Base-by-base conservation (phyloP, 37 sponge, comb jelly and placozoan genomes). In the Ephydatia muelleri region DNA sequence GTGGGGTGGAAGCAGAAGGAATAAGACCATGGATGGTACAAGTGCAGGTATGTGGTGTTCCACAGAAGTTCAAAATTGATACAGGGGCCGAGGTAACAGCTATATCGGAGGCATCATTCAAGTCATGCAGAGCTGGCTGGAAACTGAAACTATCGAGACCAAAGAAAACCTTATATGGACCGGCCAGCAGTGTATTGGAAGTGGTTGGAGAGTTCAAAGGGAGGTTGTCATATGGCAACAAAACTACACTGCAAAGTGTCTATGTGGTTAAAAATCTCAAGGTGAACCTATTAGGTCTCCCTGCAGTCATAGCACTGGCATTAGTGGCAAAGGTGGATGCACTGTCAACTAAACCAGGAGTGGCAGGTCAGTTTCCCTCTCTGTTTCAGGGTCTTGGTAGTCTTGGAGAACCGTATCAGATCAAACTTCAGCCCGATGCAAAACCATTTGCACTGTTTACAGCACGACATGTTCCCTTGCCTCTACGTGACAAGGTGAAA, bases 381-480 rank as follows among this genome's bases (percentile, higher is more conserved):
- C 65, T 83, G 13, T 78, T 83, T 65, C 37, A 77, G 23, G 89
- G 84, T 22, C 74, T 83, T n/a, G 80, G 89, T 22, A 88, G 37
- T 21, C 70, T 78, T 8, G 29, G 66, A 39, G 80, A 39, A 33
- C 74, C 71, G 38, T 82, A 82, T 34, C 30, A 88, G 3, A 88
- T 83, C 65, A 35, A 82, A 38, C 79, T 88, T n/a, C 9, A 38
- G 5, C 40, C 73, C 27, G 81, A 67, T 80, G 85, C 85, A 13
- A 37, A 76, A 25, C 85, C 85, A 39, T 68, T 68, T 66, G 49
- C 89, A 30, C 74, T 84, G 23, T 84, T 80, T 13, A 66, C 84
- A 28, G 79, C 89, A 5, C 26, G 84, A 71, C 68, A 78, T 26
- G 79, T 88, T 23, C 83, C 88, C 22, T n/a, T 87, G 22, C 88